Conservation (phyloP, 2,113 vertebrate species). For the Stegastes partitus region DNA sequence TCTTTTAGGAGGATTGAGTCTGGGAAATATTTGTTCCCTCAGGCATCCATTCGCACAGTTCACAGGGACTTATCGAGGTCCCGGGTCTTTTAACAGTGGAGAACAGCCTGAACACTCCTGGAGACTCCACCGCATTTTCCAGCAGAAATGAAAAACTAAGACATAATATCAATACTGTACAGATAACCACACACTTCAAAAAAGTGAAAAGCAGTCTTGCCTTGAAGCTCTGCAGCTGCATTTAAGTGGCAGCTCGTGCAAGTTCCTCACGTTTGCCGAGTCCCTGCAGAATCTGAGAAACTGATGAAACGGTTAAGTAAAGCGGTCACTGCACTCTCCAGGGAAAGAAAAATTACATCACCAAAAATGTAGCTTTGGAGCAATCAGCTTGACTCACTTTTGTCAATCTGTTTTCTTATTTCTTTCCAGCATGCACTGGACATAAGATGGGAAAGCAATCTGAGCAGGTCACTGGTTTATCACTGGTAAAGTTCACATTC, state of each 20-base stretch:
- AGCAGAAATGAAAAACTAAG: slow-evolving; percentile 53
- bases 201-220: slow-evolving; percentile 45
- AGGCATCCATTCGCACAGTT: slow-evolving; percentile 38
- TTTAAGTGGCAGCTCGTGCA: slow-evolving; percentile 29
- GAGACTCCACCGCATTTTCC: slow-evolving; percentile 49
- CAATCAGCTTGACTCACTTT: slow-evolving; percentile 4
- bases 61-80: slow-evolving; percentile 47
- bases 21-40: slow-evolving; percentile 55
- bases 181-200: slow-evolving; percentile 27
- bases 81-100: slow-evolving; percentile 59
- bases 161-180: slow-evolving; percentile 55
- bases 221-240: slow-evolving; percentile 36
- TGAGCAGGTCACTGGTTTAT: background rate
- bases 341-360: slow-evolving; percentile 18
- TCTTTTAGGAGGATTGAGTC: slow-evolving; percentile 59
- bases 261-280: slow-evolving; percentile 18
- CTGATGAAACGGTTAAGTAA: slow-evolving; percentile 41
- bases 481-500: background rate
- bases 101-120: slow-evolving; percentile 44
- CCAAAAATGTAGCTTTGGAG: slow-evolving; percentile 32
- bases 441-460: background rate
- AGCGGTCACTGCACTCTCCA: slow-evolving; percentile 4
- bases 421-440: background rate
- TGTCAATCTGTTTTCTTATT: slow-evolving; percentile 14
- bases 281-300: slow-evolving; percentile 34